phyloP scores from a whole-genome alignment of 2,888 invertebrate genomes.

The Campoplex capitator region DNA sequence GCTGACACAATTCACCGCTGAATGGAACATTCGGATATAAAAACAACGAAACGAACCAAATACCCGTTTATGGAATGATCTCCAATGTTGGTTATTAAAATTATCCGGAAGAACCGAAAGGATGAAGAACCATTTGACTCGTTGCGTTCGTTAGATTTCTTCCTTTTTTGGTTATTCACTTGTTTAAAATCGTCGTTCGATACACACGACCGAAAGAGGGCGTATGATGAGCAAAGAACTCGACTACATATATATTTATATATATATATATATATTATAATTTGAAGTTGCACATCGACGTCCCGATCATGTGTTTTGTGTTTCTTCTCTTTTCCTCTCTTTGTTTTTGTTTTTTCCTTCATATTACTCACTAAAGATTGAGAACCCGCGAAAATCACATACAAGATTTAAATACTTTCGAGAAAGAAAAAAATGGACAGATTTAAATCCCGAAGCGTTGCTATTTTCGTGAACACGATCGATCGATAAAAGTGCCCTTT shows the following conservation, averaged over 20 bases:
- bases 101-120: constrained; percentile 39
- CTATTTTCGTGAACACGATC: not conserved
- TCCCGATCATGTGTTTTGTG: constrained; percentile 29
- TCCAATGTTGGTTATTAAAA: not conserved
- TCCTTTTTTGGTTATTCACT: constrained; percentile 38
- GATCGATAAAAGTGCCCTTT: too few relatives aligned
- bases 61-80: not conserved
- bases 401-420: not conserved
- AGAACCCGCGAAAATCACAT: not conserved
- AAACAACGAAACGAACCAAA: not conserved
- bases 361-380: not conserved
- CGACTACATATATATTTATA: constrained; percentile 56
- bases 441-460: constrained; percentile 69
- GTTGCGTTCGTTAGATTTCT: constrained; percentile 53
- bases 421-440: constrained; percentile 77
- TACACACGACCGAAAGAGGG: constrained; percentile 50
- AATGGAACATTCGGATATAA: not conserved
- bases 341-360: not conserved
- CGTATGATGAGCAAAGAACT: constrained; percentile 68
- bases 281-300: constrained; percentile 29
- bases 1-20: not conserved
- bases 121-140: constrained; percentile 57
- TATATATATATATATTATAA: not conserved
- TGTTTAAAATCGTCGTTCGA: constrained; percentile 27
- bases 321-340: constrained; percentile 31